phyloP scores from a whole-genome alignment of 1,140 invertebrate genomes.

The Atopsyche davidsoni region DNA sequence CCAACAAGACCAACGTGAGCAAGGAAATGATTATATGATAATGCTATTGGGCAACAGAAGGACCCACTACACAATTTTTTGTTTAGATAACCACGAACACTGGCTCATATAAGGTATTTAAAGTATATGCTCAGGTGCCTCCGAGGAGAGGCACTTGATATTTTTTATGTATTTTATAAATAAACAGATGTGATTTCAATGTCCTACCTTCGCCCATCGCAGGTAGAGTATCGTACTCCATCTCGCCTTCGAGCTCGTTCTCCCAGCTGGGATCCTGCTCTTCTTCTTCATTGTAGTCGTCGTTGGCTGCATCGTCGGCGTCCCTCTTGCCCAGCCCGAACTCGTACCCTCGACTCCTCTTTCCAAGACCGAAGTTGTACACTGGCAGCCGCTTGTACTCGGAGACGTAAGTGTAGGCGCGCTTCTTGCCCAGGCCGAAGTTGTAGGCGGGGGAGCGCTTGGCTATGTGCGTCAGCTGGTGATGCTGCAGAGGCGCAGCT shows the following conservation, averaged over 20 bases:
- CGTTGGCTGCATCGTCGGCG: conserved; percentile 30
- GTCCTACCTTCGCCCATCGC: neutral
- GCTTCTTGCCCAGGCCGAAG: conserved; percentile 49
- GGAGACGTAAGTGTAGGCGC: conserved; percentile 56
- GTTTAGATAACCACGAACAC: too few relatives aligned
- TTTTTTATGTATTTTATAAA: too few relatives aligned
- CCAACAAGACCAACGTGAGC: too few relatives aligned
- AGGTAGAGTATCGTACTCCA: neutral
- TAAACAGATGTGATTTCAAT: neutral
- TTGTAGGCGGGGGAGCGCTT: conserved; percentile 44
- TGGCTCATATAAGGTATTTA: too few relatives aligned
- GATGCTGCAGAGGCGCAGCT: neutral
- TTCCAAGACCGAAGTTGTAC: conserved; percentile 61
- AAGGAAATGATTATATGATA: too few relatives aligned
- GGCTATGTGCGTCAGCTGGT: conserved; percentile 26
- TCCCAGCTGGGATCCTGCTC: conserved; percentile 7
- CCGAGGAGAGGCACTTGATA: too few relatives aligned
- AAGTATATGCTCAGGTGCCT: neutral
- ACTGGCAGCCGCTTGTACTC: conserved; percentile 60
- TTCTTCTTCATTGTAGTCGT: conserved; percentile 13
- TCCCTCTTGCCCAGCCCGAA: conserved; percentile 54
- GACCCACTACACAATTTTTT: too few relatives aligned
- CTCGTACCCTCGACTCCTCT: conserved; percentile 51
- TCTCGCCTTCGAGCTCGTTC: neutral
- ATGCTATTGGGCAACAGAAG: too few relatives aligned